Evolutionary conservation across 2,797 vertebrate species (phyloP).

Genomic region (Pseudochirops corinnae): DNA sequence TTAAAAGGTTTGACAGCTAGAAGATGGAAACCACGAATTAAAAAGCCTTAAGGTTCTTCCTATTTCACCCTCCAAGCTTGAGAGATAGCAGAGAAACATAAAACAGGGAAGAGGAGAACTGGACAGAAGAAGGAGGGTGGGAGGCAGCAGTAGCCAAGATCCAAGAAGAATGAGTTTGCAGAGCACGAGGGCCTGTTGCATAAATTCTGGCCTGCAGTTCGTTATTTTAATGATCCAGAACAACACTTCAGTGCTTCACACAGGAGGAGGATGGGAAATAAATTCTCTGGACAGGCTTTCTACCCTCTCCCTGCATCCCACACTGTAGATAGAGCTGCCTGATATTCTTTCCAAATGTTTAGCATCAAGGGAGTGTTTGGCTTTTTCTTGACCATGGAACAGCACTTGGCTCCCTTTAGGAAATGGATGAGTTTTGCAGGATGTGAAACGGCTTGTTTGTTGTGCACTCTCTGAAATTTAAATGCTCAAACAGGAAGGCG

Average conservation of each 20-base stretch:
- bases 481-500: conserved; percentile 32
- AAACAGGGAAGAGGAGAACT: conserved; percentile 65
- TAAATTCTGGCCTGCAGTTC: conserved; percentile 71
- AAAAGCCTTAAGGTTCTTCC: conserved; percentile 47
- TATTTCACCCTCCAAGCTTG: neutral
- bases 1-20: conserved; percentile 50
- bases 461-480: conserved; percentile 66
- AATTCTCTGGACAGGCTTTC: conserved; percentile 60
- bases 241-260: conserved; percentile 56
- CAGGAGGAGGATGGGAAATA: conserved; percentile 63
- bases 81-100: conserved; percentile 44
- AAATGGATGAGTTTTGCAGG: conserved; percentile 53
- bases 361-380: conserved; percentile 60
- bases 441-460: conserved; percentile 34
- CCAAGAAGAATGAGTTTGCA: conserved; percentile 45
- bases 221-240: conserved; percentile 69
- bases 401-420: conserved; percentile 49
- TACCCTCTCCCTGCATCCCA: conserved; percentile 53
- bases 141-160: conserved; percentile 26
- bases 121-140: conserved; percentile 32
- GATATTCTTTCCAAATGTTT: conserved; percentile 76
- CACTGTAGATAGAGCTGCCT: conserved; percentile 12
- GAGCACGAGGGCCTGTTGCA: conserved; percentile 45
- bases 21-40: conserved; percentile 46
- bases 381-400: conserved; percentile 63